Evolutionary conservation across 2,113 vertebrate species (phyloP).

Genomic region (Gymnogyps californianus): DNA sequence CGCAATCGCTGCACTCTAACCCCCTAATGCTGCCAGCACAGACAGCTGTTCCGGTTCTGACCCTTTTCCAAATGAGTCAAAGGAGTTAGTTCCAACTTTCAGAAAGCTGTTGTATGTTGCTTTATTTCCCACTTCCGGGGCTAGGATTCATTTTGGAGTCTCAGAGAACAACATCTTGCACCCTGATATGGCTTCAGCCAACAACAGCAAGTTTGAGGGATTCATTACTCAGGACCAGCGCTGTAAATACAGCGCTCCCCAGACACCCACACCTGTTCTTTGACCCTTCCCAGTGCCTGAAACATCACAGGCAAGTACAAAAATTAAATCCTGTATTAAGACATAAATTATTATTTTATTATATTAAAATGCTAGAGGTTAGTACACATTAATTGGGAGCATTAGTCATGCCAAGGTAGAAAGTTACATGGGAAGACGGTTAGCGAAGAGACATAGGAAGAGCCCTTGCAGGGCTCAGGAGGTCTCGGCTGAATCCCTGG

Average conservation of each 20-base stretch:
- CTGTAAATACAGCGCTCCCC: background rate
- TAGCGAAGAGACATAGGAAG: background rate
- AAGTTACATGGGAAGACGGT: background rate
- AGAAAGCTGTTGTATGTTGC: background rate
- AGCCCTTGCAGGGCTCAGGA: background rate
- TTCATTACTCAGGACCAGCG: background rate
- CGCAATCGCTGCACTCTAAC: background rate
- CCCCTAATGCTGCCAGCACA: background rate
- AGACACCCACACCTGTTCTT: background rate
- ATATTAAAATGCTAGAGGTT: slow-evolving; percentile 17
- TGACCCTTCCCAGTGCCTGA: background rate
- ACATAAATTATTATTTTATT: slow-evolving; percentile 8
- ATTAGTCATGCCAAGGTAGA: background rate
- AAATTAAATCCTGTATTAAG: background rate
- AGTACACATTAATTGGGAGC: background rate
- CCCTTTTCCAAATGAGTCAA: background rate
- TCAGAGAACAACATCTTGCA: background rate
- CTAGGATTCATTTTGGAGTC: background rate
- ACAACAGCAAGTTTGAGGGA: background rate
- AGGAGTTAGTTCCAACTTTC: slow-evolving; percentile 6
- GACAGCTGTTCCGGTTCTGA: background rate
- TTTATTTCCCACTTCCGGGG: slow-evolving; percentile 29
- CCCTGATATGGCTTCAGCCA: background rate
- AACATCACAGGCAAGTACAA: background rate
- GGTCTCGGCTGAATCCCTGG: background rate